These are phyloP conservation scores for Elmis aenea DNA, from an alignment of 2,888 invertebrate species.

Conservation along the genomic window DNA sequence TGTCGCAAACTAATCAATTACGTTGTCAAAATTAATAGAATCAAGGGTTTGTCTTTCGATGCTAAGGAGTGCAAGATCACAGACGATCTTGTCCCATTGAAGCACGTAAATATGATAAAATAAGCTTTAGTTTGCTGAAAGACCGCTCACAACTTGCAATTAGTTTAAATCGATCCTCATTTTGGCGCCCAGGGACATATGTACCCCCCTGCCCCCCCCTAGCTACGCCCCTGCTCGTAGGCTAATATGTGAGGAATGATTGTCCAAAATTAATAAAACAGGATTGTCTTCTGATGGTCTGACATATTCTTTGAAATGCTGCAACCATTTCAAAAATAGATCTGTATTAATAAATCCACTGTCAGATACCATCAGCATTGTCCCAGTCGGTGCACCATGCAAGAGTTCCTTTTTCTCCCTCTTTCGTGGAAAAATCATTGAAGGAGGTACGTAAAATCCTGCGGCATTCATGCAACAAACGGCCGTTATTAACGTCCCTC, in stretches of 20 bases:
- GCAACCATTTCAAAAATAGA: conserved; percentile 27
- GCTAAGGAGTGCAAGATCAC: too few species aligned
- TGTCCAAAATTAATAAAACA: conserved; percentile 27
- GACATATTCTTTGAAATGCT: conserved; percentile 27
- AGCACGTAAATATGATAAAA: too few species aligned
- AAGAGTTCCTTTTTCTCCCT: conserved; percentile 22
- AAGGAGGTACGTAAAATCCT: conserved; percentile 32
- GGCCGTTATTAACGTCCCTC: conserved; percentile 25
- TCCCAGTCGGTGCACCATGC: conserved; percentile 28
- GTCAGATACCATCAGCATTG: conserved; percentile 26
- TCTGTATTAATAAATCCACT: conserved; percentile 30
- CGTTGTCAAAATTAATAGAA: too few species aligned
- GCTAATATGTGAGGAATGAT: too few species aligned
- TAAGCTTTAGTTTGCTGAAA: too few species aligned
- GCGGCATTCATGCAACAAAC: conserved; percentile 29
- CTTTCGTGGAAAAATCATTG: conserved; percentile 29
- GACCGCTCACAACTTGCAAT: conserved; percentile 9
- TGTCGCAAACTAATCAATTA: too few species aligned
- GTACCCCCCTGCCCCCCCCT: too few species aligned
- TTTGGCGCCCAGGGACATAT: too few species aligned
- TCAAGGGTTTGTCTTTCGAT: too few species aligned
- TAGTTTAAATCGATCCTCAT: too few species aligned
- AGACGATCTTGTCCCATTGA: too few species aligned
- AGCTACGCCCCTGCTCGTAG: too few species aligned
- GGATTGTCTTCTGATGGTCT: conserved; percentile 26